Percentiles rank a stretch among this genome's conserved stretches.
Conservation (phyloP, 2,797 vertebrate species). For the Xerus rutilus region DNA sequence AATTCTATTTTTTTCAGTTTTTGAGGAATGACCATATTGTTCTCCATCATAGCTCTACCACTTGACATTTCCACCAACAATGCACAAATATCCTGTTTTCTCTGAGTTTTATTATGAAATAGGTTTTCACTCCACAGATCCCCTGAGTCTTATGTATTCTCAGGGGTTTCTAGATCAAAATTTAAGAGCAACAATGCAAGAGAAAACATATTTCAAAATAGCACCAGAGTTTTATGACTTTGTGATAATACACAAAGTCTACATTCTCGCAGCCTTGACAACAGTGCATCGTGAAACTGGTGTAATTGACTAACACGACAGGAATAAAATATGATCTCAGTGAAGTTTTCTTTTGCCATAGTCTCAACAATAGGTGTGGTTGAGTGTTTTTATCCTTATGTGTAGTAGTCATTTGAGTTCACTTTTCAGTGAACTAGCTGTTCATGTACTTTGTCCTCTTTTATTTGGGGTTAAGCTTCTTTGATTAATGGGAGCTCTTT, state of each 20-base stretch:
- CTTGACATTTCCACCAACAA: not conserved
- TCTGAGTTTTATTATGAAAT: not conserved
- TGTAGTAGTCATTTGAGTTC: not conserved
- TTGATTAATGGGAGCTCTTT: not conserved
- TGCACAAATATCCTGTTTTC: not conserved
- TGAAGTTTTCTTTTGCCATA: not conserved
- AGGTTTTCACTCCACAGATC: not conserved
- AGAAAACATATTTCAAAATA: not conserved
- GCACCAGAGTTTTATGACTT: not conserved
- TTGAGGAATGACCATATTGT: not conserved
- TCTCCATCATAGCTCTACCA: not conserved
- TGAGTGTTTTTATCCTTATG: not conserved
- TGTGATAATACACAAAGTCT: not conserved
- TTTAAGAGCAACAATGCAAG: not conserved
- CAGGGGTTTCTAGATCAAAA: not conserved
- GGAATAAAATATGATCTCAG: not conserved
- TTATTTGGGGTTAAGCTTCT: not conserved
- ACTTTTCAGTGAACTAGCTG: not conserved
- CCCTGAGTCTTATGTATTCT: not conserved
- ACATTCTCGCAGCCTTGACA: not conserved
- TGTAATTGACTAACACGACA: not conserved
- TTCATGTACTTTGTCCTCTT: not conserved
- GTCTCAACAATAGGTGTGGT: too few relatives aligned
- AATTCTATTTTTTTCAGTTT: not conserved
- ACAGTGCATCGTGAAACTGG: not conserved